These are phyloP conservation scores for Agriopis aurantiaria DNA, from an alignment of 2,888 invertebrate genomes.

Conservation along the genomic window DNA sequence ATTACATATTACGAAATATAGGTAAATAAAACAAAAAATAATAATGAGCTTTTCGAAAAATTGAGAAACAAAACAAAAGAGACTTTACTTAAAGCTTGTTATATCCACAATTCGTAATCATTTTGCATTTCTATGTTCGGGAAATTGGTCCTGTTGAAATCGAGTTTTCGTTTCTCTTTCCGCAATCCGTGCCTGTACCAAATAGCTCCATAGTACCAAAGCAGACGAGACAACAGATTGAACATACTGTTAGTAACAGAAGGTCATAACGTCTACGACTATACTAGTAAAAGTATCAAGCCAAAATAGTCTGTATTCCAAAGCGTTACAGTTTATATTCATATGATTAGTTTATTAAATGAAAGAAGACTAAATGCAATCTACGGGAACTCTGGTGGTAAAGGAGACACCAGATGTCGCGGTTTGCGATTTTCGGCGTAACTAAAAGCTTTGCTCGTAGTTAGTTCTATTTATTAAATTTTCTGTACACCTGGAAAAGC, in stretches of 20 bases:
- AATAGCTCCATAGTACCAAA: conserved; percentile 75
- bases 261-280: conserved; percentile 63
- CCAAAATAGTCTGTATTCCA: conserved; percentile 52
- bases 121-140: conserved; percentile 72
- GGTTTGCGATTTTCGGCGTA: conserved; percentile 80
- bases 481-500: neutral
- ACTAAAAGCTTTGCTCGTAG: conserved; percentile 76
- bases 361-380: conserved; percentile 78
- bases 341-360: conserved; percentile 32
- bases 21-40: neutral
- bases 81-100: neutral
- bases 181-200: conserved; percentile 76
- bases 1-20: neutral
- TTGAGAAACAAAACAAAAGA: neutral
- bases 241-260: conserved; percentile 62
- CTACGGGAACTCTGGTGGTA: conserved; percentile 69
- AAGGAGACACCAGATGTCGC: conserved; percentile 78
- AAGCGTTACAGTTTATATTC: conserved; percentile 26
- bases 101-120: conserved; percentile 43
- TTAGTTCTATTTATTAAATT: conserved; percentile 49
- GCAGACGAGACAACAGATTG: conserved; percentile 82
- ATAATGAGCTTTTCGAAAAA: no score
- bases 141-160: conserved; percentile 67
- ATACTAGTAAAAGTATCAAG: conserved; percentile 44
- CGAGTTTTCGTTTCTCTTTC: conserved; percentile 70